These are phyloP conservation scores for Napeogenes sylphis DNA, from an alignment of 2,888 invertebrate species.

Conservation along the genomic window DNA sequence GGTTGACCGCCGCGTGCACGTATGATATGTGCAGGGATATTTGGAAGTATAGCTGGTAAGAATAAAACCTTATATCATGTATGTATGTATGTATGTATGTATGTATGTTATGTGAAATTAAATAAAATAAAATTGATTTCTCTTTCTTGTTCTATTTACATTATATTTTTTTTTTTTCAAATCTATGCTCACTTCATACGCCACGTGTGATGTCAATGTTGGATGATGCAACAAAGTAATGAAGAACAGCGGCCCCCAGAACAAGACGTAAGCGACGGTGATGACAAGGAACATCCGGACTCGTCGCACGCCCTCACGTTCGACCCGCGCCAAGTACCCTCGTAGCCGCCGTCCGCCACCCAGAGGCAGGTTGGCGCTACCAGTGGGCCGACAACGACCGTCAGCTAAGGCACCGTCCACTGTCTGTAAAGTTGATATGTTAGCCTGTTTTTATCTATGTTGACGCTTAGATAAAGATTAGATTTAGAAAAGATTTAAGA, in stretches of 20 bases:
- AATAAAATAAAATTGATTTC: not conserved
- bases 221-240: constrained; percentile 89
- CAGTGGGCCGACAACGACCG: constrained; percentile 52
- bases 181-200: constrained; percentile 81
- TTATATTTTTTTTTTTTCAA: too few species aligned
- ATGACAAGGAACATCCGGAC: constrained; percentile 92
- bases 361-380: constrained; percentile 64
- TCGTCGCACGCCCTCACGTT: constrained; percentile 87
- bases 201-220: constrained; percentile 82
- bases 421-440: constrained; percentile 47
- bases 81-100: too few species aligned
- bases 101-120: too few species aligned
- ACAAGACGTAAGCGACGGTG: constrained; percentile 89
- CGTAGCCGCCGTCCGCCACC: constrained; percentile 86
- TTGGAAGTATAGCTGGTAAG: constrained; percentile 76
- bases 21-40: constrained; percentile 92
- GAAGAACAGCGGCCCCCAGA: constrained; percentile 94
- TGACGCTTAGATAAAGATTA: too few species aligned
- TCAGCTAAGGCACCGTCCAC: constrained; percentile 64
- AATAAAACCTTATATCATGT: too few species aligned
- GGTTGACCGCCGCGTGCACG: constrained; percentile 91
- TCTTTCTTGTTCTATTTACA: too few species aligned
- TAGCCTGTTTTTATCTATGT: constrained; percentile 1
- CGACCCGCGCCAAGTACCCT: constrained; percentile 86
- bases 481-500: too few species aligned